Conservation (phyloP, 2,797 vertebrate genomes). For the Centroberyx gerrardi region DNA sequence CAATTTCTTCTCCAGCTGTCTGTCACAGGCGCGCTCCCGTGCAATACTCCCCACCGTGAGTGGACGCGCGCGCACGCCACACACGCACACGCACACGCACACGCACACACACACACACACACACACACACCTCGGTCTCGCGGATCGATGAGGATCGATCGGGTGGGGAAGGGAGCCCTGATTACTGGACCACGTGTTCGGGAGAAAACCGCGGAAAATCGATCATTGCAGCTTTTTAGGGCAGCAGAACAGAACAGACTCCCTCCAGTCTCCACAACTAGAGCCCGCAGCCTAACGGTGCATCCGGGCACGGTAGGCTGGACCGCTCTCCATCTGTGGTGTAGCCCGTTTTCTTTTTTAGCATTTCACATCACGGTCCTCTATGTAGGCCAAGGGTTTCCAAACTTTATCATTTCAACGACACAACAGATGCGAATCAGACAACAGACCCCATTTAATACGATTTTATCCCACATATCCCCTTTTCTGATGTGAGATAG, state of each 20-base stretch:
- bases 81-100: conserved; percentile 32
- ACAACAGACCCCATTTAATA: conserved; percentile 36
- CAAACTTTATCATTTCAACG: too few species aligned
- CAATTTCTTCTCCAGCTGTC: conserved; percentile 80
- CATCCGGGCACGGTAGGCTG: conserved; percentile 69
- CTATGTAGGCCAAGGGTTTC: conserved; percentile 36
- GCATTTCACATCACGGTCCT: conserved; percentile 73
- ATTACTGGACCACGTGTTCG: conserved; percentile 91
- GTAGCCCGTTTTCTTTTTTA: conserved; percentile 65
- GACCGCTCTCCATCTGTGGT: not conserved
- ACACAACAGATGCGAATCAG: conserved; percentile 21
- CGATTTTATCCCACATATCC: conserved; percentile 22
- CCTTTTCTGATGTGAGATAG: not conserved
- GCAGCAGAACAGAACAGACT: conserved; percentile 87
- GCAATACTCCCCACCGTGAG: conserved; percentile 47
- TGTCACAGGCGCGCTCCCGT: conserved; percentile 77
- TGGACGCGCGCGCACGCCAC: conserved; percentile 16
- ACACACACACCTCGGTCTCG: conserved; percentile 71
- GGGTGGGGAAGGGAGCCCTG: conserved; percentile 90
- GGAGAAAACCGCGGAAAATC: conserved; percentile 91
- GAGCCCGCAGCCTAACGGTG: conserved; percentile 73
- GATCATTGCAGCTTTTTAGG: conserved; percentile 91
- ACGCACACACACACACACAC: conserved; percentile 48
- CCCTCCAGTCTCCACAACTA: conserved; percentile 77
- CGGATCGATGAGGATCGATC: conserved; percentile 88